phyloP scores from a whole-genome alignment of 1,140 invertebrate genomes.

The Notospermus geniculatus region DNA sequence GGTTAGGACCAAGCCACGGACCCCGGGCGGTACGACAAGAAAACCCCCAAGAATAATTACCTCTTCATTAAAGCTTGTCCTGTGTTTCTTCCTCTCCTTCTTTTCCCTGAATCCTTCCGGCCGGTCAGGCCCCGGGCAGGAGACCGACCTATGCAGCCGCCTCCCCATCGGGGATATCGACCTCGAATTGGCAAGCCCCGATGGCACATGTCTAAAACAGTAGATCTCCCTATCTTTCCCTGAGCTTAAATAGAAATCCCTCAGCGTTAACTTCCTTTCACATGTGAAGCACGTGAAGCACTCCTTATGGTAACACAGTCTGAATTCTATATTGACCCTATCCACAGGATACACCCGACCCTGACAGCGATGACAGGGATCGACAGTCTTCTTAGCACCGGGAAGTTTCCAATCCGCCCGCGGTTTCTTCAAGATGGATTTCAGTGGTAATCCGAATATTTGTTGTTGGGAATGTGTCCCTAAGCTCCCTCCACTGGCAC shows the following conservation, averaged over 20 bases:
- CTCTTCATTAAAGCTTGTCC: conserved; percentile 10
- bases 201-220: conserved; percentile 4
- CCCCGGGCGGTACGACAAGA: not conserved
- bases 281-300: conserved; percentile 5
- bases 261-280: not conserved
- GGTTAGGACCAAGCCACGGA: not conserved
- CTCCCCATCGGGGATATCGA: no score
- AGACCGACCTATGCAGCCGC: no score
- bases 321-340: conserved; percentile 3
- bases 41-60: not conserved
- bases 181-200: not conserved
- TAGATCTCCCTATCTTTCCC: conserved; percentile 1
- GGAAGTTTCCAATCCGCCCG: not conserved
- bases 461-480: no score
- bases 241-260: conserved; percentile 2
- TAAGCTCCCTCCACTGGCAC: no score
- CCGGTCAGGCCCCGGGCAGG: no score
- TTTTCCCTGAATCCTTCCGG: not conserved
- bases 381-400: not conserved
- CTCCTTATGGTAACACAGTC: conserved; percentile 1
- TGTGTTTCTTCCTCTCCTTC: not conserved
- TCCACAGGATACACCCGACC: conserved; percentile 1
- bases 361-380: conserved; percentile 1
- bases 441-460: not conserved
- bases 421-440: conserved; percentile 3